These are phyloP conservation scores for Branchinecta lynchi DNA, from an alignment of 1,140 invertebrate genomes.

Conservation along the genomic window DNA sequence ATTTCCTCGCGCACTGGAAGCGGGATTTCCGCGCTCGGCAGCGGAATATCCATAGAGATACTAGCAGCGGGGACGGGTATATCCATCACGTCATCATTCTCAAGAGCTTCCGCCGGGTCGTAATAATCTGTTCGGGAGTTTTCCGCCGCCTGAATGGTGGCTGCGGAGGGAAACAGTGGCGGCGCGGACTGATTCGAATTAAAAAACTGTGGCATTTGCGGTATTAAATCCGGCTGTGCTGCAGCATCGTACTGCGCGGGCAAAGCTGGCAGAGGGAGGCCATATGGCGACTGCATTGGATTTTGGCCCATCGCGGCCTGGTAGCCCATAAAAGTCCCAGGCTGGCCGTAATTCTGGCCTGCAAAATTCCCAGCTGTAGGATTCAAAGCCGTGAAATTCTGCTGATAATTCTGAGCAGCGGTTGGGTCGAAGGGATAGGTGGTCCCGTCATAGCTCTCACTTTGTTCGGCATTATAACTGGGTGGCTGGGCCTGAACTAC, in stretches of 20 bases:
- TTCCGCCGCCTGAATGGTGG: not conserved
- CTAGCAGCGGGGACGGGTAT: not conserved
- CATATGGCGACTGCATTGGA: not conserved
- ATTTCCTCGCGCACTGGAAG: not conserved
- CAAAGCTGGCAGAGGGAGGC: not conserved
- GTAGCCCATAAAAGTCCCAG: not conserved
- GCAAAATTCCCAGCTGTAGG: not conserved
- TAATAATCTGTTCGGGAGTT: constrained; percentile 32
- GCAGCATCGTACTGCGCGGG: not conserved
- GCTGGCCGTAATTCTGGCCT: not conserved
- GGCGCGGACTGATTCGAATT: not conserved
- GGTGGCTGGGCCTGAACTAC: not conserved
- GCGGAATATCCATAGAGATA: not conserved
- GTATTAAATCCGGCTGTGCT: not conserved
- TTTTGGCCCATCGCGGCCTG: not conserved
- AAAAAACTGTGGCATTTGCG: not conserved
- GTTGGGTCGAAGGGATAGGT: not conserved
- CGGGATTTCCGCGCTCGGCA: not conserved
- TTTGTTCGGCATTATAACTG: not conserved
- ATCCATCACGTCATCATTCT: constrained; percentile 12
- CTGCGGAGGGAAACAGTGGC: not conserved
- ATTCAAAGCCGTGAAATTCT: not conserved
- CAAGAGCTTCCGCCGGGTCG: constrained; percentile 38
- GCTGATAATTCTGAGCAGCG: no score
- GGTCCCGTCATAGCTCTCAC: not conserved